Evolutionary conservation across 2,113 vertebrate genomes (phyloP).

Genomic region (Chamaea fasciata): DNA sequence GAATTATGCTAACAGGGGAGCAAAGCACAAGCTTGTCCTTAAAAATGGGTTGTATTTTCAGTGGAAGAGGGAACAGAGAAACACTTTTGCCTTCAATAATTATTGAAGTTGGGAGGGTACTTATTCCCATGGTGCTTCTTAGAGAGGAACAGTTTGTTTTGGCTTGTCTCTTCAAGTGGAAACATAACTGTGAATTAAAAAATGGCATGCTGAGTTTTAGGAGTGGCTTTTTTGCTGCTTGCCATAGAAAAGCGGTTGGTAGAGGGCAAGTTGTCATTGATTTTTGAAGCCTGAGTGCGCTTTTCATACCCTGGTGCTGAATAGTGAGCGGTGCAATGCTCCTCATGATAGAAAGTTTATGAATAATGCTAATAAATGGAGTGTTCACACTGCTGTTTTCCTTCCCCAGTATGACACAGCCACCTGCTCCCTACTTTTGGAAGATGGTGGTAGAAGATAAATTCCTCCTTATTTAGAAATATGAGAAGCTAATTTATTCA

Average conservation of each 20-base stretch:
- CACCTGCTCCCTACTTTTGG: conserved; percentile 55
- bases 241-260: conserved; percentile 21
- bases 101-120: conserved; percentile 61
- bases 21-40: conserved; percentile 13
- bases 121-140: conserved; percentile 63
- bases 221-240: conserved; percentile 45
- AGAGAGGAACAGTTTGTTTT: conserved; percentile 68
- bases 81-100: conserved; percentile 47
- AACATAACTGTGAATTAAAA: conserved; percentile 80
- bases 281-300: conserved; percentile 64
- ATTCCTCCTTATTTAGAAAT: conserved; percentile 34
- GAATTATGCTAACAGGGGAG: conserved; percentile 56
- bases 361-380: conserved; percentile 68
- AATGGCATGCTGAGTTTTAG: conserved; percentile 73
- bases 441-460: conserved; percentile 10
- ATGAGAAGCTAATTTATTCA: conserved; percentile 20
- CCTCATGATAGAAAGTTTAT: conserved; percentile 56
- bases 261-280: conserved; percentile 71
- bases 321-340: conserved; percentile 42
- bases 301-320: conserved; percentile 56
- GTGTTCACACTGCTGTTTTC: conserved; percentile 17
- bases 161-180: conserved; percentile 75
- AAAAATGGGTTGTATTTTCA: conserved; percentile 45
- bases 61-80: background rate
- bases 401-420: conserved; percentile 21